phyloP scores from a whole-genome alignment of 2,797 vertebrate genomes.

The Anas georgica region DNA sequence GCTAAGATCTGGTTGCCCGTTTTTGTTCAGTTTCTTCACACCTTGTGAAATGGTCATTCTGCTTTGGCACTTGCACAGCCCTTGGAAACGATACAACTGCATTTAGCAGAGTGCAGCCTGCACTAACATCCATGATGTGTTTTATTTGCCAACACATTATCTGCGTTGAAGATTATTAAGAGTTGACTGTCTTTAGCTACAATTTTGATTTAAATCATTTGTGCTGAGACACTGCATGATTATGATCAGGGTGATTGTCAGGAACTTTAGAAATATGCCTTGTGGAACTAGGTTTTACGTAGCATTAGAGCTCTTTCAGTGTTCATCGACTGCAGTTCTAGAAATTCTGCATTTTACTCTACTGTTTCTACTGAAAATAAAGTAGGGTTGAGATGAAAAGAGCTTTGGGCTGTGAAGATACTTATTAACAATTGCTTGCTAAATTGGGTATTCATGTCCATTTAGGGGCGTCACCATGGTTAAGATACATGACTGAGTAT shows the following conservation, averaged over 20 bases:
- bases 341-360: neutral
- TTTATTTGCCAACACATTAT: neutral
- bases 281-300: neutral
- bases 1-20: accelerated
- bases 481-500: neutral
- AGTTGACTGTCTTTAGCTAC: neutral
- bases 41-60: neutral
- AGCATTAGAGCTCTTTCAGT: neutral
- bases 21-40: neutral
- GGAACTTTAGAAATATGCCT: neutral
- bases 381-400: neutral
- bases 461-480: neutral
- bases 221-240: neutral
- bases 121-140: neutral
- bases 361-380: neutral
- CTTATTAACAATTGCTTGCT: neutral
- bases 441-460: neutral
- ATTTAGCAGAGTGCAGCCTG: neutral
- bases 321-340: neutral
- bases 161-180: neutral
- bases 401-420: neutral
- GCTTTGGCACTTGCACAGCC: neutral
- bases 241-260: neutral
- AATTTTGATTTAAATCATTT: neutral
- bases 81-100: neutral